Evolutionary conservation across 2,888 invertebrate genomes (phyloP), one percentile per base, ranked within the genome.

Genomic region (Geotrupes spiniger): DNA sequence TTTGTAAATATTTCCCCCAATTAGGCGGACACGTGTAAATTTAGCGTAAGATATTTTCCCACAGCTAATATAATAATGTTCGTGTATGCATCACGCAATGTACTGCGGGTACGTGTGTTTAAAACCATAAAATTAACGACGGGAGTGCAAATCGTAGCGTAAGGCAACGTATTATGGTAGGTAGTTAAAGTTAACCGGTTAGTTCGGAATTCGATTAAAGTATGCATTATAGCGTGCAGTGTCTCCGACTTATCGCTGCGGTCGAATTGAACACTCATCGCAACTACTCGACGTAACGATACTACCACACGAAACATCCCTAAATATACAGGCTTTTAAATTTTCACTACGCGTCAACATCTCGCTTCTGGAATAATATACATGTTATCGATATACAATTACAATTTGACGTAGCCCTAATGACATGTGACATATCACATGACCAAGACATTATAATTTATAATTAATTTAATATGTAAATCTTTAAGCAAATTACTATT

Each of bases 51-150:
- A 53, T 48, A 49, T 54, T 58, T 58, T 58, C 56, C 55, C 58
- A 54, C 56, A 56, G 50, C 51, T 51, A 54, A 52, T 50, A 53
- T 53, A 59, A 61, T 59, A 59, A 57, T 56, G 55, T 53, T 52
- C 52, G 55, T 54, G 55, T 53, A 51, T 50, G 52, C 52, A 46
- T 48, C 55, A 54, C 54, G 58, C 54, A 51, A 55, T 46, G 52
- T 51, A 51, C 50, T 52, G 43, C 44, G 40, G 45, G 51, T 57
- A 56, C 53, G 57, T 60, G 54, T 58, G 60, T 62, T 61, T 60
- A 57, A 60, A 60, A 62, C 62, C 63, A 65, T 67, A 65, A 67
- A 65, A 65, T 66, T 64, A 64, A 65, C 64, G 60, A 63, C 59
- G 61, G 63, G 63, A 64, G 63, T 60, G 66, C 58, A 55, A 59